Percentiles rank a stretch among this genome's conserved stretches.
Evolutionary conservation across 2,113 vertebrate species (phyloP).

Genomic region (Seriola quinqueradiata): DNA sequence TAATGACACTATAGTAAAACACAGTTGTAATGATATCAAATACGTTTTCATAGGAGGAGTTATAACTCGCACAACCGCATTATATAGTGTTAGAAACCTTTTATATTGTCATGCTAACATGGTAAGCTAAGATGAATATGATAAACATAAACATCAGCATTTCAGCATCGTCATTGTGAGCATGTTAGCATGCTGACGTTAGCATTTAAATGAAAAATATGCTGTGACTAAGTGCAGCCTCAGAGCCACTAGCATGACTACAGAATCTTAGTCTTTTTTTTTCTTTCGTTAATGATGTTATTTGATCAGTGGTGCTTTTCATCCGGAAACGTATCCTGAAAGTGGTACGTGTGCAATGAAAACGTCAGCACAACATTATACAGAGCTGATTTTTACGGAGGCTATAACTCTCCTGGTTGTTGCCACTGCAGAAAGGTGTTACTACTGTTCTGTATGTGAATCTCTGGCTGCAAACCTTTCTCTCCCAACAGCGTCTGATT

Average conservation of each 20-base stretch:
- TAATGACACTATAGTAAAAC: not conserved
- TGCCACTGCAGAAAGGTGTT: slow-evolving; percentile 61
- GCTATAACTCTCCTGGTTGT: slow-evolving; percentile 47
- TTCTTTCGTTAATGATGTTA: not conserved
- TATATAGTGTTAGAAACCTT: too few species aligned
- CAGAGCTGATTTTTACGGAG: slow-evolving; percentile 36
- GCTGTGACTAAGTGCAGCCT: not conserved
- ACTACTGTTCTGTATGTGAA: slow-evolving; percentile 42
- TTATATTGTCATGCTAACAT: too few species aligned
- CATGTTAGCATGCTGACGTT: not conserved
- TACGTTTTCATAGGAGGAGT: not conserved
- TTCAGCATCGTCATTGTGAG: not conserved
- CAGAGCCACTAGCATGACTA: not conserved
- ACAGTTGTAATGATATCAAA: not conserved
- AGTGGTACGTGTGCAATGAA: slow-evolving; percentile 42
- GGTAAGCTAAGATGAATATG: not conserved
- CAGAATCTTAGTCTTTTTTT: not conserved
- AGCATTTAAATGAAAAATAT: not conserved
- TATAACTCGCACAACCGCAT: too few species aligned
- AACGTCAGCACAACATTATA: slow-evolving; percentile 44
- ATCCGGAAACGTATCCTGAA: slow-evolving; percentile 19
- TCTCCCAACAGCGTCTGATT: slow-evolving; percentile 59
- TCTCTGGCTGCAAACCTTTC: slow-evolving; percentile 46
- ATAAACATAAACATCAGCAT: not conserved
- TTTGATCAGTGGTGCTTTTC: not conserved